A percentile compares a stretch with the other conserved stretches of the same genome.
These are phyloP conservation scores for Odocoileus hemionus DNA, from an alignment of 2,113 vertebrate species.

Conservation along the genomic window DNA sequence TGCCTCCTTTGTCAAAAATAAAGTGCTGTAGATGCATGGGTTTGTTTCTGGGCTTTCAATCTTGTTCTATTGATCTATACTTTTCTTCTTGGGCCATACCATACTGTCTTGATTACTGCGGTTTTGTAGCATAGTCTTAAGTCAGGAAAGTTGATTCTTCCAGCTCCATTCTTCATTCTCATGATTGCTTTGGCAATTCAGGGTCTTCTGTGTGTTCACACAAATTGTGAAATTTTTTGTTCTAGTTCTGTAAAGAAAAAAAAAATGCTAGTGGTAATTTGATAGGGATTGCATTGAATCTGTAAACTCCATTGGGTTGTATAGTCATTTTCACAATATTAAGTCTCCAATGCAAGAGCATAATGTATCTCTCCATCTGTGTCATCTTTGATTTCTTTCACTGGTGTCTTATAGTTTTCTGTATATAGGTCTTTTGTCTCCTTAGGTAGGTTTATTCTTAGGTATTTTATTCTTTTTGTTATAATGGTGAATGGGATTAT, in stretches of 20 bases:
- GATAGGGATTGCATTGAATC: not conserved
- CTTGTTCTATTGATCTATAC: not conserved
- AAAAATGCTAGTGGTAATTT: not conserved
- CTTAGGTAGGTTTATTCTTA: not conserved
- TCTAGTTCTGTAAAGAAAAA: not conserved
- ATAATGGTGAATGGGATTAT: not conserved
- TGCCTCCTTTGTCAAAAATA: not conserved
- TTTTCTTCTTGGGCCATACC: not conserved
- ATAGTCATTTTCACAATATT: not conserved
- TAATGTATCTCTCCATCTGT: not conserved
- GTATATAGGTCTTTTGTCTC: not conserved
- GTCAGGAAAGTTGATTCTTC: not conserved
- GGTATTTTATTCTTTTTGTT: not conserved
- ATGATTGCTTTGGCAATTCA: not conserved
- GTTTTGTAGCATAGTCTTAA: not conserved
- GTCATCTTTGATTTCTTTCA: not conserved
- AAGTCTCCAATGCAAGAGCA: not conserved
- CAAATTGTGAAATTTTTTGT: not conserved
- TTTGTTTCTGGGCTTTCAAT: not conserved
- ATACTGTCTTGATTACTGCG: not conserved
- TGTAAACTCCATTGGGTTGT: not conserved
- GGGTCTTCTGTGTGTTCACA: not conserved
- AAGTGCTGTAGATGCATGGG: not conserved
- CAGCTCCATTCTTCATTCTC: not conserved
- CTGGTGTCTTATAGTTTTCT: not conserved